These are phyloP conservation scores for Acrossocheilus wenchowensis DNA, from an alignment of 2,797 vertebrate species.

Conservation along the genomic window DNA sequence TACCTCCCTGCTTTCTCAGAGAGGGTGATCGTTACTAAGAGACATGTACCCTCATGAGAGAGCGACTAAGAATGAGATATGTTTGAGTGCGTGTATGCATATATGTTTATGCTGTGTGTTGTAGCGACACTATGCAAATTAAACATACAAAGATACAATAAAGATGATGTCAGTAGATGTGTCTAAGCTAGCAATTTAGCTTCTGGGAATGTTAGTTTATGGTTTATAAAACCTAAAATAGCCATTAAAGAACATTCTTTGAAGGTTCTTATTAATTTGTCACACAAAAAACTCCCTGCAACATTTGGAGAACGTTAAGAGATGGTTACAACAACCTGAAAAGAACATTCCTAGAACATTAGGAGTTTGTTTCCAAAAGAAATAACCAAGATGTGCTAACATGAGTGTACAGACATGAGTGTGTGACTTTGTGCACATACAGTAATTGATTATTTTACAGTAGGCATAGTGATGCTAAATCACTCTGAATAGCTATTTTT, in stretches of 20 bases:
- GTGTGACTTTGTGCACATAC: neutral
- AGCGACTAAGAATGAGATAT: constrained; percentile 1
- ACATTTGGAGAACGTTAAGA: neutral
- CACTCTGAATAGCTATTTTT: neutral
- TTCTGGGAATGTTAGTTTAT: neutral
- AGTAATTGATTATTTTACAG: constrained; percentile 10
- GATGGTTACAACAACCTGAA: neutral
- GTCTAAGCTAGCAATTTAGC: neutral
- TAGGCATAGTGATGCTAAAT: neutral
- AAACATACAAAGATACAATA: neutral
- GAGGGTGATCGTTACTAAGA: constrained; percentile 60
- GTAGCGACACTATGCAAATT: neutral
- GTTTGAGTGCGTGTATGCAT: constrained; percentile 24
- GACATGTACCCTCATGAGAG: constrained; percentile 19
- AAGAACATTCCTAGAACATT: neutral
- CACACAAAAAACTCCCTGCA: neutral
- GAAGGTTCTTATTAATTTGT: neutral
- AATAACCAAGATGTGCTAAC: neutral
- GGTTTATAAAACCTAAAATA: neutral
- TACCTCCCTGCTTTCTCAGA: constrained; percentile 58
- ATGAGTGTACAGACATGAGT: neutral
- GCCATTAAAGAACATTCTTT: no score
- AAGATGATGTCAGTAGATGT: neutral
- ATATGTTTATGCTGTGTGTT: constrained; percentile 4
- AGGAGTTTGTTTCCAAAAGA: no score